Base-by-base conservation (phyloP, 1,140 invertebrate species). In the Calephelis nemesis region DNA sequence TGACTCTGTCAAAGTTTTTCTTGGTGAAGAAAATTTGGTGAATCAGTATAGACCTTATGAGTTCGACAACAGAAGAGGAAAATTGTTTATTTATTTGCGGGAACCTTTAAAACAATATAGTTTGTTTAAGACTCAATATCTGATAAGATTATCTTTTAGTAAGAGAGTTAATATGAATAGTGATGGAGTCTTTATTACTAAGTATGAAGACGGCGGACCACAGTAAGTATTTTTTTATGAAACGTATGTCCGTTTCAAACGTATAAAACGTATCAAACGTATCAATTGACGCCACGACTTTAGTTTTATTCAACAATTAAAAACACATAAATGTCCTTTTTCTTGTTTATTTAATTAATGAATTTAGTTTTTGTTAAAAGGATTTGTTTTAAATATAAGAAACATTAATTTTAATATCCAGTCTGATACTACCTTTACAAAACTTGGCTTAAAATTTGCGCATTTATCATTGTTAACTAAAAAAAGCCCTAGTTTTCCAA, bases 1-100 rank as follows among this genome's bases (percentile, higher is more conserved):
- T n/a, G 81, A 76, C 30, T 77, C 81, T 0, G 75, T 89, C 13
- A 74, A 78, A 75, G 88, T 89, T 42, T 72, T 79, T 5, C 68
- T 86, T 48, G 81, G 78, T 7, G 62, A 74, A 49, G 64, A 54
- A 4, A 76, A 90, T 73, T 81, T 91, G 39, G 79, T 89, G 6
- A 85, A 84, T 45, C 69, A 70, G 48, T 72, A 75, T 15, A 75
- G 84, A 13, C 88, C 85, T 5, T 87, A 81, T 52, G 81, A 86
- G n/a, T 83, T 79, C 52, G 82, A 88, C 60, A 74, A 68, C 42
- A 68, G 64, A n/a, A 78, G 68, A 50, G 83, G 84, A 5, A 90
- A 90, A 69, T 63, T 91, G 4, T 83, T 70, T 13, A 84, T 91
- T 65, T 85, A 88, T 73, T 79, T 91, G 39, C 77, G 70, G 9